These are phyloP conservation scores for Unio delphinus DNA, from an alignment of 2,888 invertebrate genomes.

Conservation along the genomic window DNA sequence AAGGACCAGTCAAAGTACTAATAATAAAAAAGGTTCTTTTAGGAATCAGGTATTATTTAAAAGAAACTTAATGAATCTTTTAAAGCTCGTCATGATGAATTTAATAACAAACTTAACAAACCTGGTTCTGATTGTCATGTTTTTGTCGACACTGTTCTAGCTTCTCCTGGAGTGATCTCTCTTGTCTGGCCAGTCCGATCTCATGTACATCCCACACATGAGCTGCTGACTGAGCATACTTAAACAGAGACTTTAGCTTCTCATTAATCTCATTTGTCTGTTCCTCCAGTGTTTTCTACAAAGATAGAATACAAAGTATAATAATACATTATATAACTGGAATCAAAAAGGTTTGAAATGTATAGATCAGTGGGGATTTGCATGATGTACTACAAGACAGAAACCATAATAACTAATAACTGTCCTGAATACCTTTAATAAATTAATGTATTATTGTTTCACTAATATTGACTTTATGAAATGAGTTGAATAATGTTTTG, in stretches of 20 bases:
- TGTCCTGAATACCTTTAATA: background rate
- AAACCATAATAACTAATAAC: background rate
- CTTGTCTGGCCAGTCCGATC: conserved; percentile 67
- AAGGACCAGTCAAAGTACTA: too few relatives aligned
- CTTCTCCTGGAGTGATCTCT: conserved; percentile 67
- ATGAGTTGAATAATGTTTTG: too few relatives aligned
- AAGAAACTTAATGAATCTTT: too few relatives aligned
- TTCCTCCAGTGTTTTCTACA: conserved; percentile 63
- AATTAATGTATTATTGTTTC: too few relatives aligned
- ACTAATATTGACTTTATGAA: too few relatives aligned
- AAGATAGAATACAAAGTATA: background rate
- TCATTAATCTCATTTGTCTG: conserved; percentile 53
- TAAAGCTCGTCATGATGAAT: too few relatives aligned
- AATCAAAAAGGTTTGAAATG: background rate
- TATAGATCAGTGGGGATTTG: background rate
- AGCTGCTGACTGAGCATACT: conserved; percentile 67
- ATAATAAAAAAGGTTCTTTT: too few relatives aligned
- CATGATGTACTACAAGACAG: background rate
- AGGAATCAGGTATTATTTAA: too few relatives aligned
- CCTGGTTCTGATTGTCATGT: conserved; percentile 70
- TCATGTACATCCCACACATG: conserved; percentile 71
- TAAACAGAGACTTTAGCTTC: conserved; percentile 65
- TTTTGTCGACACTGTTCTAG: conserved; percentile 64
- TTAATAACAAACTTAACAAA: conserved; percentile 12
- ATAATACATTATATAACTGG: background rate